Evolutionary conservation across 2,113 vertebrate species (phyloP), one percentile per base, ranked within the genome.

Genomic region (Globicephala melas): DNA sequence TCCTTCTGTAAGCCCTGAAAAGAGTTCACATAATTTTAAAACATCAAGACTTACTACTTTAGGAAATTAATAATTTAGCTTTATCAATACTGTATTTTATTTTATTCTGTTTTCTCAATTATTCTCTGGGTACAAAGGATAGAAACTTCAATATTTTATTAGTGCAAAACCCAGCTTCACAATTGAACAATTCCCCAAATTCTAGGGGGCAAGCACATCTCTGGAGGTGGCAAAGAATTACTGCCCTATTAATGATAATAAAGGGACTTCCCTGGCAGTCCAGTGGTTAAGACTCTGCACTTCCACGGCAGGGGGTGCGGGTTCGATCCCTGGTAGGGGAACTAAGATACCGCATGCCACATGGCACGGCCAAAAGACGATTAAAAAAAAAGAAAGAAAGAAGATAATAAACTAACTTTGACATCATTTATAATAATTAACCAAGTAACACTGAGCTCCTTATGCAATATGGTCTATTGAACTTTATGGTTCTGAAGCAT

Each of bases 61-160:
- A 85, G 38, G 20, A 85, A 88, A 84, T 53, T 79, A 70, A 77
- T 80, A 89, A 65, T 85, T 91, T 77, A 86, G 25, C 7, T 79
- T 77, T 74, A 85, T 70, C 82, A 95, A 81, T 67, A 68, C 2
- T 74, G 4, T 60, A 84, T 47, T 82, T 60, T 44, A 89, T 74
- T 96, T 41, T 81, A 93, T 79, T 15, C 50, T 33, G 25, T 63
- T 87, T 92, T 74, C 76, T 91, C 26, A 96, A 94, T 83, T 90
- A 90, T 8, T 94, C 26, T 76, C 18, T 53, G 13, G 15, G 41
- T 44, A 89, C 10, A 77, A 50, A 26, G 83, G 26, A 53, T 20
- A 79, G 47, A 86, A 81, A 82, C 9, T 58, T 91, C 18, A 83
- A 73, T 50, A 47, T 13, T 81, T 79, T 70, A 88, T 21, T 36